Base-by-base conservation (phyloP, 2,888 invertebrate species). In the Drosophila pseudotalamancana region DNA sequence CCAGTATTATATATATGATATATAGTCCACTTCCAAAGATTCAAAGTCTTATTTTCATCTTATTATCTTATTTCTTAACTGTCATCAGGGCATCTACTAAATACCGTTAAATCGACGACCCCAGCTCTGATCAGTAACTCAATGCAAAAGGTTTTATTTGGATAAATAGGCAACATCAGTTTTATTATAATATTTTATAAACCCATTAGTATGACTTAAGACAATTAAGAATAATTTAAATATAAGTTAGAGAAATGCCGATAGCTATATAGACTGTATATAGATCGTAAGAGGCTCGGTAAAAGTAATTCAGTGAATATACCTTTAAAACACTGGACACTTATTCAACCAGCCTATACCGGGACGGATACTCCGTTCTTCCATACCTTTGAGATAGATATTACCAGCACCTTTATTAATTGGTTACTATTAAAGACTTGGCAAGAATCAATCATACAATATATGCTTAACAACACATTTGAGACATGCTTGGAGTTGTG, bases 311-410 rank as follows among this genome's bases (percentile, higher is more conserved):
- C 48, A 46, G 40, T 48, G 21, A 48, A 62, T 69, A 50, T 54
- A 18, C 42, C 27, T 11, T 69, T 50, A 63, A 54, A 54, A 40
- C 63, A 72, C 76, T 72, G 72, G 72, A 72, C 72, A 63, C 72
- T 19, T 59, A 40, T 70, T 72, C 72, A 72, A 72, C 72, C 72
- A 72, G 72, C 72, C 50, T 63, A 71, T 23, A 23, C 34, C 53
- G 50, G 57, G 29, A 0, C 53, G 75, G 39, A 27, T 31, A 6
- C 48, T 31, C 25, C 29, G 29, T 34, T 39, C 54, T 34, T 53
- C 40, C 19, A 16, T 32, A 27, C 18, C 9, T 40, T 50, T 48
- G 34, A 35, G 34, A 39, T 55, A 68, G 49, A 54, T 69, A 57
- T 69, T 54, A 49, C 18, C 46, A 67, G 54, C 27, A 21, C 6